Percentiles rank a stretch among this genome's conserved stretches.
Evolutionary conservation across 2,797 vertebrate genomes (phyloP).

Genomic region (Peromyscus eremicus): DNA sequence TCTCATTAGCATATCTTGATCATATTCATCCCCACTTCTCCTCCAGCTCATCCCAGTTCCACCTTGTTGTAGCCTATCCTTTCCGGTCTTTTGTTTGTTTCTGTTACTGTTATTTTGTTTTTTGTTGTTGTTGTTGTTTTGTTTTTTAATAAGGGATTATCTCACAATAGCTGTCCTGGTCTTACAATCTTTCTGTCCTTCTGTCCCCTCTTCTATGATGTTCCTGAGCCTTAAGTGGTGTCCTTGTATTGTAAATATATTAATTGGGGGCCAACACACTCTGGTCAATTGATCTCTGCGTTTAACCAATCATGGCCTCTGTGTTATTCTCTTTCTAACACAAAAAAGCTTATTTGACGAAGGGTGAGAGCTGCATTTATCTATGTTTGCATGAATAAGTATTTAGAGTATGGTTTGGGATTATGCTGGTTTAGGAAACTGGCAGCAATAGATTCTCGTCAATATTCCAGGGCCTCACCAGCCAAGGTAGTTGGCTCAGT

Average conservation of each 20-base stretch:
- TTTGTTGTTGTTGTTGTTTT: not conserved
- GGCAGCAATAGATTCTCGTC: not conserved
- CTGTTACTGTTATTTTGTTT: not conserved
- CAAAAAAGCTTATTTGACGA: not conserved
- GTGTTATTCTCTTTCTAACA: not conserved
- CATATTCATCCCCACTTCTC: not conserved
- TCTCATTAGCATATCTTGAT: no score
- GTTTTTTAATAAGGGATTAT: not conserved
- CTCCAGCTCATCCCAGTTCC: no score
- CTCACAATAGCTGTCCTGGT: not conserved
- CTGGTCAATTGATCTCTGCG: not conserved
- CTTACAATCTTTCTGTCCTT: not conserved
- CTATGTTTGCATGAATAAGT: not conserved
- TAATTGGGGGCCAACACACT: not conserved
- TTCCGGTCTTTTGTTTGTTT: not conserved
- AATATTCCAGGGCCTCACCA: not conserved
- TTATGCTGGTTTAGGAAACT: not conserved
- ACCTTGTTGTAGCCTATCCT: not conserved
- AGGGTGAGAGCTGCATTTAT: not conserved
- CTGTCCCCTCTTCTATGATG: not conserved
- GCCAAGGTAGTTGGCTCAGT: not conserved
- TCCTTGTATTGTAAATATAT: not conserved
- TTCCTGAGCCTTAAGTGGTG: not conserved
- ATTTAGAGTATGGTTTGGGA: not conserved
- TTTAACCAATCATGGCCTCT: not conserved